phyloP scores from a whole-genome alignment of 23 tunicate genomes.

The Pegea sp. region DNA sequence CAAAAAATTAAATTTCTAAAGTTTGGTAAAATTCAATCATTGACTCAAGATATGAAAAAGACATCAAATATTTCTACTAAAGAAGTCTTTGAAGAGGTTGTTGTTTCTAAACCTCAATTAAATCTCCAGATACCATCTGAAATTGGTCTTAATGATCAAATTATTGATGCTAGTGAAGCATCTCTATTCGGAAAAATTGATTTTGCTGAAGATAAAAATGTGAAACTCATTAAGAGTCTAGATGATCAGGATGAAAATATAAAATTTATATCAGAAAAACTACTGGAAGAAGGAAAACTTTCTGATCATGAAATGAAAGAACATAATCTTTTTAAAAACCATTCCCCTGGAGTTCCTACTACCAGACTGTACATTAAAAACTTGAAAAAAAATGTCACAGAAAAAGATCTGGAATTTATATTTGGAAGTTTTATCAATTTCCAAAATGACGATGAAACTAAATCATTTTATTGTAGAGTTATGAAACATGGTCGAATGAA shows the following conservation, averaged over 20 bases:
- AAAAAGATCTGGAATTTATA: constrained; percentile 47
- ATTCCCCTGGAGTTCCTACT: constrained; percentile 35
- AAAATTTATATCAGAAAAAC: constrained; percentile 33
- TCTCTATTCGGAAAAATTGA: too few relatives aligned
- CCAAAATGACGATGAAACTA: constrained; percentile 18
- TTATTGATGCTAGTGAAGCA: background rate
- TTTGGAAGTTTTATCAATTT: constrained; percentile 47
- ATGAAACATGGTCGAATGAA: constrained; percentile 83
- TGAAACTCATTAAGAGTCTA: background rate
- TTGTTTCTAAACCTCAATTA: too few relatives aligned
- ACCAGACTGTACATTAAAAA: constrained; percentile 58
- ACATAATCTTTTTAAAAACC: constrained; percentile 23
- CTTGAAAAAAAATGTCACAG: constrained; percentile 47
- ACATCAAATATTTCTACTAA: too few relatives aligned
- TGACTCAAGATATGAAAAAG: too few relatives aligned
- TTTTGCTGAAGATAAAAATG: constrained; percentile 17
- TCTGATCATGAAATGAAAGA: constrained; percentile 11
- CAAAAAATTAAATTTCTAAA: too few relatives aligned
- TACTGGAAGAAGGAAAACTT: constrained; percentile 22
- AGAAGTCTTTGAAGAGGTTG: too few relatives aligned
- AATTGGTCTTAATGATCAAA: background rate
- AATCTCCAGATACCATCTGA: background rate
- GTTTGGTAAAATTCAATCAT: too few relatives aligned
- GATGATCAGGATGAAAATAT: constrained; percentile 1
- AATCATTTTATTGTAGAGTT: constrained; percentile 49